Base-by-base conservation (phyloP, 2,113 vertebrate species). In the Alligator mississippiensis region DNA sequence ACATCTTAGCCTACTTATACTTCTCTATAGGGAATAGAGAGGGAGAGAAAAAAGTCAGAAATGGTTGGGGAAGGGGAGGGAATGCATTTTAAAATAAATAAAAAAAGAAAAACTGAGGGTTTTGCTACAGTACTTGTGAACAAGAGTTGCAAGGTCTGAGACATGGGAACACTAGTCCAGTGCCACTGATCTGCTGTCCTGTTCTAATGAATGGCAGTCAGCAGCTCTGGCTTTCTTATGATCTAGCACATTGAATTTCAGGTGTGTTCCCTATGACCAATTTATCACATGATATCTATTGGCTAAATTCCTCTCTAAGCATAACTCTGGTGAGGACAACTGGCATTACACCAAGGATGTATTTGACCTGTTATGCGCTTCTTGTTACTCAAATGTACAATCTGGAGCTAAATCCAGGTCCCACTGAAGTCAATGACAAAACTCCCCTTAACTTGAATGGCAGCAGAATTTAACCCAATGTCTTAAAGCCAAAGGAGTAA, bases 191-290 rank as follows among this genome's bases (percentile, higher is more conserved):
- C 80, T 61, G 34, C 57, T 66, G 19, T 63, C 80, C 27, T 83
- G 12, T 34, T 79, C 55, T 61, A 21, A 4, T 38, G 74, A 27
- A 17, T 15, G 3, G 1, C 27, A 72, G 62, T 77, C 47, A 17
- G 34, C 21, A 38, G 12, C 5, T n/a, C 77, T 80, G 38, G 62
- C 34, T 92, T 75, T 78, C 61, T 47, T 22, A 17, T 0, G 1
- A n/a, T 21, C 75, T 60, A 61, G 30, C 5, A 2, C 1, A 4
- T 18, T 75, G 38, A 0, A 0, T 84, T 82, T n/a, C 81, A 66
- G 55, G 5, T 24, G 34, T 55, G 66, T 87, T 58, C 62, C 27
- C n/a, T 60, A 15, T 60, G 11, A 70, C 24, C 2, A 3, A 59
- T 62, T 61, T 62, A 87, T 84, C 77, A 61, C 66, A 16, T n/a